Percentiles rank a stretch among this genome's conserved stretches.
phyloP scores from a whole-genome alignment of 2,888 invertebrate genomes.

The Gortyna flavago region DNA sequence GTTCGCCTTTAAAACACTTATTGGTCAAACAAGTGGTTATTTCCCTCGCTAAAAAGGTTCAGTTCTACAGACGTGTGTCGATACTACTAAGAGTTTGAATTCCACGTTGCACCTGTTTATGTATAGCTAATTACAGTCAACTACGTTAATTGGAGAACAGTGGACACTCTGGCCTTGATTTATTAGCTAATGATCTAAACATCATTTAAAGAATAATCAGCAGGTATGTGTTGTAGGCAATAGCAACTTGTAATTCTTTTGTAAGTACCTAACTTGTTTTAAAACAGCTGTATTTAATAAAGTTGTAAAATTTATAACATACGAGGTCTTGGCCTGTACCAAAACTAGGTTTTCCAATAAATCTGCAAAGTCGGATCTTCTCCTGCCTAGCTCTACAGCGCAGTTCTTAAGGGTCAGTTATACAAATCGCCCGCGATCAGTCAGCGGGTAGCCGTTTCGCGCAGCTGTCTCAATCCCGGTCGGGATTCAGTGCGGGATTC shows the following conservation, averaged over 20 bases:
- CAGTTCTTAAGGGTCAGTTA: constrained; percentile 71
- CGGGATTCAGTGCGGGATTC: constrained; percentile 43
- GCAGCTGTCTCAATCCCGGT: constrained; percentile 68
- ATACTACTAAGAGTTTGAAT: neutral
- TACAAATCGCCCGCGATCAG: constrained; percentile 73
- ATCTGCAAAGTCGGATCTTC: neutral
- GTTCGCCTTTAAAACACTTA: neutral
- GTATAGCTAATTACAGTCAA: neutral
- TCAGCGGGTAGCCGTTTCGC: constrained; percentile 65
- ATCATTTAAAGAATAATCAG: neutral
- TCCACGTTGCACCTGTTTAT: neutral
- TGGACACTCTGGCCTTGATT: neutral
- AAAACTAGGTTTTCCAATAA: neutral
- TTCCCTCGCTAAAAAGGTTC: neutral
- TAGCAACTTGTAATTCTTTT: neutral
- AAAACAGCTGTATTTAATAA: neutral
- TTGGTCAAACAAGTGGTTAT: neutral
- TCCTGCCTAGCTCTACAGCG: constrained; percentile 38
- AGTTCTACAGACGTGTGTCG: neutral
- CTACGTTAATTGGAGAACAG: neutral
- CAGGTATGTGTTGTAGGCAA: neutral
- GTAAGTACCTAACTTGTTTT: neutral
- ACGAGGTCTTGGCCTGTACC: neutral
- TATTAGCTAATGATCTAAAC: neutral
- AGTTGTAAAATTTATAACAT: neutral